A percentile compares a stretch with the other conserved stretches of the same genome.
phyloP scores from a whole-genome alignment of 2,797 vertebrate species.

The Darevskia mixta region DNA sequence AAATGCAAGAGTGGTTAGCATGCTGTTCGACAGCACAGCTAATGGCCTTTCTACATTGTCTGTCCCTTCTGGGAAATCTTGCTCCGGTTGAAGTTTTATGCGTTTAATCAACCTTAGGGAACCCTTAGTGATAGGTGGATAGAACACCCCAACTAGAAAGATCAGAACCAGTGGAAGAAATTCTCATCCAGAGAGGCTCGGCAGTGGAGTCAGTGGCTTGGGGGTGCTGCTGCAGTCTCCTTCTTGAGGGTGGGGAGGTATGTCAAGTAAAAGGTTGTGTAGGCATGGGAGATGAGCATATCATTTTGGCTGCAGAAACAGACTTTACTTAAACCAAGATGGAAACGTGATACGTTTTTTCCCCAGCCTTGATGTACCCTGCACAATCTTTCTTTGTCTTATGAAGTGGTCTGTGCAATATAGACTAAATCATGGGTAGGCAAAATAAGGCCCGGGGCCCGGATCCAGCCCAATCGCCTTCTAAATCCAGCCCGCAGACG shows the following conservation, averaged over 20 bases:
- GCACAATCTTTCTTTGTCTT: not conserved
- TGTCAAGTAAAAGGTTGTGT: not conserved
- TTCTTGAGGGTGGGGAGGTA: not conserved
- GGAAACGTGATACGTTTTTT: not conserved
- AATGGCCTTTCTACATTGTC: rapidly evolving
- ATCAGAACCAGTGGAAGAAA: not conserved
- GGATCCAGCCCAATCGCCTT: too few species aligned
- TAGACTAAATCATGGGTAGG: not conserved
- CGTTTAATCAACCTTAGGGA: not conserved
- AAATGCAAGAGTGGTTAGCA: not conserved
- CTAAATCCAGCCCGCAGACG: too few species aligned
- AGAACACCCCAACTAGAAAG: not conserved
- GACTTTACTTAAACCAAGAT: not conserved
- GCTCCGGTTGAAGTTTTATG: not conserved
- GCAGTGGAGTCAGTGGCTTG: not conserved
- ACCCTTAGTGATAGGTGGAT: not conserved
- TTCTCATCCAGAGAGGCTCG: not conserved
- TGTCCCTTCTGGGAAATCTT: not conserved
- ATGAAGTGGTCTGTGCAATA: not conserved
- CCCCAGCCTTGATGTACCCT: not conserved
- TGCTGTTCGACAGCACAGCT: conserved; percentile 30
- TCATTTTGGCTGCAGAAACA: not conserved
- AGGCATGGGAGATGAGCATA: not conserved
- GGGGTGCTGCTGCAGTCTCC: not conserved
- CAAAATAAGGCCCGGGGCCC: too few species aligned